Base-by-base conservation (phyloP, 2,797 vertebrate genomes). In the Perodicticus potto region DNA sequence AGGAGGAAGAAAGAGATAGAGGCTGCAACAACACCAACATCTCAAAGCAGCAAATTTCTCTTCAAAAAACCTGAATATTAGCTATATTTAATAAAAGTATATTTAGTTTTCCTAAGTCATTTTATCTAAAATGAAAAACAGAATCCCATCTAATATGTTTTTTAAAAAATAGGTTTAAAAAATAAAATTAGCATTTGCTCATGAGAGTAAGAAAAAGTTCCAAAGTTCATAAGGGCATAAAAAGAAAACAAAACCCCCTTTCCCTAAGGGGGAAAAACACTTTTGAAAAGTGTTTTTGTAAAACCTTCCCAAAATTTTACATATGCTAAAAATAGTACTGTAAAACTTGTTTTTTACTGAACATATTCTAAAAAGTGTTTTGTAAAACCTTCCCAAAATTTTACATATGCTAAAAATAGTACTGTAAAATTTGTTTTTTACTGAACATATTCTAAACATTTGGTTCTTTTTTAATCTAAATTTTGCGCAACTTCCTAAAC, bases 401-500 rank as follows among this genome's bases (percentile, higher is more conserved):
- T 81, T 63, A 43, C 32, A 70, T 84, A 73, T 59, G 77, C 81
- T 92, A 78, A 92, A 92, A 86, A 86, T 29, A 85, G 45, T 29
- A 59, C 74, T 29, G n/a, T 72, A 45, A 61, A 84, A 78, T 29
- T 57, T 87, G 27, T 45, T 89, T 73, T 65, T 63, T 37, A 87
- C 83, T 91, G 82, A 82, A 77, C 9, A 70, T 72, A 85, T 81
- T 93, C 32, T 65, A 91, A 93, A 81, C 45, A 87, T 59, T 6
- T 74, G 85, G 34, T 61, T 93, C 40, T 87, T 93, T 91, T 93
- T 53, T 13, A 85, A 81, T 63, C 8, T 91, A 82, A 92, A 82
- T 69, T 89, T 67, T 84, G 3, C 84, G 11, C 19, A 37, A 72
- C 78, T 96, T 92, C 20, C 17, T 72, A 76, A 86, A 92, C 5